Base-by-base conservation (phyloP, 2,888 invertebrate genomes). In the Abrostola tripartita region DNA sequence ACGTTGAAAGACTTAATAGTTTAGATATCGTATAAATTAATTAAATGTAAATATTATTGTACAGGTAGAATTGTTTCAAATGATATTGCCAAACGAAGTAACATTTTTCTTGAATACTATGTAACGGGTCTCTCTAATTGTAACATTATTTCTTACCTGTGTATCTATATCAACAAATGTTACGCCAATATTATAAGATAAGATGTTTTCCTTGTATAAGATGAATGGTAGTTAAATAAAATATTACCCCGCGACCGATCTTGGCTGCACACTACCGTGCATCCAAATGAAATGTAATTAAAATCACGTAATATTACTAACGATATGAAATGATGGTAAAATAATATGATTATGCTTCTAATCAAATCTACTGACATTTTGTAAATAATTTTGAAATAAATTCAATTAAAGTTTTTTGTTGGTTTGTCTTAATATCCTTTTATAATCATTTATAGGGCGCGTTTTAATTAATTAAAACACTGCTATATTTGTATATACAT, bases 1-100 rank as follows among this genome's bases (percentile, higher is more conserved):
- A 69, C 65, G 63, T 80, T 80, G 64, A 72, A 79, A 79, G 79
- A 81, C 79, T 79, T 76, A 76, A 64, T 79, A 81, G 73, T 62
- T 58, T 73, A 66, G 61, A 52, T 56, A 53, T 70, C 12, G 12
- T 58, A 47, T 47, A 47, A 47, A 42, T 44, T 44, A 47, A 47
- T 47, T 55, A 60, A 52, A 62, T 80, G 78, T 80, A 77, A 71
- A 79, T 77, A 74, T 61, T 71, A 57, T 57, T 52, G 37, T 63
- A 57, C 72, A 75, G 54, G 58, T 68, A 77, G 80, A 61, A 59
- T 66, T 64, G 59, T 68, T 63, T 67, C 40, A 66, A 72, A 72
- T 61, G 10, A 61, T 66, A 60, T 73, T 65, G 41, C 67, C 70
- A 63, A 69, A 65, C 52, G 52, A 77, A 65, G 41, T 73, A 65